phyloP scores from a whole-genome alignment of 2,797 vertebrate species.

The Calcarius lapponicus region DNA sequence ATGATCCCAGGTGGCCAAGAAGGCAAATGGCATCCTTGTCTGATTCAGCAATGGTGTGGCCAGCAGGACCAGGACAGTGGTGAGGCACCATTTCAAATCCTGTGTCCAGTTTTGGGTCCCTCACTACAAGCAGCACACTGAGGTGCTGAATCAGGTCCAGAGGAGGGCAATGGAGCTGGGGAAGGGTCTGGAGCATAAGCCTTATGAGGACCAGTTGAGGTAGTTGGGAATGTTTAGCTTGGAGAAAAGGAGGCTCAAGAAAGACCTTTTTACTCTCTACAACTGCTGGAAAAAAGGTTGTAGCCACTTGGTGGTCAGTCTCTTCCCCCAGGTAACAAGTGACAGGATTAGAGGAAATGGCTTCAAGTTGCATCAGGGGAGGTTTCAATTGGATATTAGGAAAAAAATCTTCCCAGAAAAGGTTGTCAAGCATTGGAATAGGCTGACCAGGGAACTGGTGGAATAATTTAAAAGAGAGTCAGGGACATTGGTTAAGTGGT shows the following conservation, averaged over 20 bases:
- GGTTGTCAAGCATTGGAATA: neutral
- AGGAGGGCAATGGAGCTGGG: neutral
- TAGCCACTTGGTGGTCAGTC: accelerated
- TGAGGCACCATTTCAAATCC: neutral
- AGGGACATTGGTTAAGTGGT: neutral
- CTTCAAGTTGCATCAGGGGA: neutral
- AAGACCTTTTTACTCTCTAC: neutral
- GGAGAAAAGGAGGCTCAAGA: neutral
- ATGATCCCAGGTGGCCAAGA: neutral
- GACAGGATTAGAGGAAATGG: neutral
- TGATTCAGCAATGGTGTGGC: neutral
- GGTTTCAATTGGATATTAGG: neutral
- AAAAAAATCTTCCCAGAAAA: neutral
- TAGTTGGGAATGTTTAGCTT: neutral
- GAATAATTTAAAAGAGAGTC: neutral
- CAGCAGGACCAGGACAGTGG: neutral
- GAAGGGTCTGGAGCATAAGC: neutral
- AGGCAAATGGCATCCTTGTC: neutral
- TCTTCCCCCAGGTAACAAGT: neutral
- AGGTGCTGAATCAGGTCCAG: accelerated
- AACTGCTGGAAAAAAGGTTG: neutral
- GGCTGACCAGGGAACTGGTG: neutral
- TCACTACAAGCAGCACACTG: neutral
- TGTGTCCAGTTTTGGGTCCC: neutral
- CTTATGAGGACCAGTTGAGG: neutral